A percentile compares a stretch with the other conserved stretches of the same genome.
These are phyloP conservation scores for Thamnophis sirtalis DNA, from an alignment of 2,113 vertebrate species.

Conservation along the genomic window DNA sequence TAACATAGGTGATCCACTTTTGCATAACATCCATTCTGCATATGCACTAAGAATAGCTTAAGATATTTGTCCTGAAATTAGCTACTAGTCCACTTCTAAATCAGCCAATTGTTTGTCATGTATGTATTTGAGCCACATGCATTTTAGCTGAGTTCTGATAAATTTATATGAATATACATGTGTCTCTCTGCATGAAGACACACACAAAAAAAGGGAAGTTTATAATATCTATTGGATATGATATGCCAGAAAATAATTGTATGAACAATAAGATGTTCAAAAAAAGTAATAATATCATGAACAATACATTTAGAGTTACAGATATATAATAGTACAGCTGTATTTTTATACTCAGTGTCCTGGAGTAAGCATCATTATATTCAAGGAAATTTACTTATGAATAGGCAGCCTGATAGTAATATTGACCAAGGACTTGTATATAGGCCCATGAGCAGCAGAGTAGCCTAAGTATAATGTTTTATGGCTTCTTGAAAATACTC, in stretches of 20 bases:
- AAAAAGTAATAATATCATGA: not conserved
- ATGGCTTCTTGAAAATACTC: not conserved
- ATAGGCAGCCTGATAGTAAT: not conserved
- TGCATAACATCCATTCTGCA: not conserved
- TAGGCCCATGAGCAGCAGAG: not conserved
- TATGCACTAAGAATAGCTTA: not conserved
- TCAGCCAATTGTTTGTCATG: not conserved
- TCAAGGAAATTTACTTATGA: not conserved
- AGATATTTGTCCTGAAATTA: not conserved
- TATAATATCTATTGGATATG: not conserved
- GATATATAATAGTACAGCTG: not conserved
- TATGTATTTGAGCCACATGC: not conserved
- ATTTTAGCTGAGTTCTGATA: not conserved
- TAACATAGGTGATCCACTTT: not conserved
- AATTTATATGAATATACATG: not conserved
- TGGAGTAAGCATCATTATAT: not conserved
- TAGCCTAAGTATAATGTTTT: not conserved
- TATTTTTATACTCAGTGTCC: not conserved
- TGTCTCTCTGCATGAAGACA: not conserved
- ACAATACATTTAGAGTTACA: not conserved
- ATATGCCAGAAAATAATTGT: conserved; percentile 23
- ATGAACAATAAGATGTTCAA: conserved; percentile 15
- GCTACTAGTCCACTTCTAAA: not conserved
- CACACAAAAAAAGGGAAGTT: not conserved
- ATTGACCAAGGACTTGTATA: not conserved